phyloP scores from a whole-genome alignment of 2,113 vertebrate species.

The Mungos mungo region DNA sequence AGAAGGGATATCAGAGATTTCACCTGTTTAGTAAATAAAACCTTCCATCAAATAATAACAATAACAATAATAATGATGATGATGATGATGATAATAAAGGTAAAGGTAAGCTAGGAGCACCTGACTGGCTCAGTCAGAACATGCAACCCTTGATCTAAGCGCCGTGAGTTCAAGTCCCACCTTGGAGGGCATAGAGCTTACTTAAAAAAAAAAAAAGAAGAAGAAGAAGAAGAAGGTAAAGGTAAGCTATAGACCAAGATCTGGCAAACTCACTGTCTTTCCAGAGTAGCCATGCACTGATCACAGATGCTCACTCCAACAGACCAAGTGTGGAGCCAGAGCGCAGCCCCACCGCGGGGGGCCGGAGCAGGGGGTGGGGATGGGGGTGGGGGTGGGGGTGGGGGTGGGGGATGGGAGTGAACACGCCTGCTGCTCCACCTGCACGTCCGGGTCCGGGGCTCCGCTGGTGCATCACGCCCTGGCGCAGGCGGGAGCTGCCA shows the following conservation, averaged over 20 bases:
- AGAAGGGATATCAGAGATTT: not conserved
- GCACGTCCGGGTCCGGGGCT: not conserved
- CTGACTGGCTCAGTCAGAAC: too few relatives aligned
- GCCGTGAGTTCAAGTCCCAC: too few relatives aligned
- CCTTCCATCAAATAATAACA: not conserved
- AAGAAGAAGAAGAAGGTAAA: too few relatives aligned
- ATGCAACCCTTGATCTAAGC: too few relatives aligned
- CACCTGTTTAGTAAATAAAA: not conserved
- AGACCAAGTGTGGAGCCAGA: not conserved
- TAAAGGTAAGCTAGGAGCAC: not conserved
- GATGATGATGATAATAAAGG: not conserved
- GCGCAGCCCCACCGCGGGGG: not conserved
- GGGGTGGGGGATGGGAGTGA: fast-evolving
- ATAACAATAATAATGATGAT: too few relatives aligned
- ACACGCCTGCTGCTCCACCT: not conserved
- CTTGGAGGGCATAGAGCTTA: too few relatives aligned
- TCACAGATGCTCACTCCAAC: not conserved
- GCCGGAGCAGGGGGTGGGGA: not conserved
- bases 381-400: fast-evolving
- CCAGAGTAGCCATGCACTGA: too few relatives aligned
- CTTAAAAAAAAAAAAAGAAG: too few relatives aligned
- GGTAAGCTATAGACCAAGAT: not conserved
- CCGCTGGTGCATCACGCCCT: slow-evolving; percentile 65
- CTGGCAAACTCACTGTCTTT: not conserved
- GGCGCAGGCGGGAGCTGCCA: slow-evolving; percentile 51